Evolutionary conservation across 2,113 vertebrate species (phyloP), one percentile per base, ranked within the genome.

Genomic region (Poecilia latipinna): DNA sequence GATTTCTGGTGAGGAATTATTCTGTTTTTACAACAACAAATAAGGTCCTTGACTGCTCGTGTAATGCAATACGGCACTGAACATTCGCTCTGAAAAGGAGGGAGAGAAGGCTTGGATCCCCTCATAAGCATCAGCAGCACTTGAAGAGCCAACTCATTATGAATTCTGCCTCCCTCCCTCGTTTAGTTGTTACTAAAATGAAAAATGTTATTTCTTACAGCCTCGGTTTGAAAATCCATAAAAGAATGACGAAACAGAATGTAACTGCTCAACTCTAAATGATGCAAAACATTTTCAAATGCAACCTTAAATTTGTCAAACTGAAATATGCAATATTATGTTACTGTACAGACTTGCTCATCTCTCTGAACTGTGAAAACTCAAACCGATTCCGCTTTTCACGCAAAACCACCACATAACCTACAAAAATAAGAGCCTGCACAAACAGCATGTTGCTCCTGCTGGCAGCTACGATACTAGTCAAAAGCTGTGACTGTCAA

Each of bases 241-340:
- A 89, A 83, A 90, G 73, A 79, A 67, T 90, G 91, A 92, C 89
- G 88, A 90, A 92, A 91, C 77, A 75, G 73, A 79, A 74, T 65
- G 88, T 66, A 91, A 91, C 68, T 68, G 44, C 64, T 79, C 2
- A 3, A 81, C 60, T 68, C 39, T 26, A 35, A 61, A 67, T 29
- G 65, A 67, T 75, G 33, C 62, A 68, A 81, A 71, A 72, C 39
- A 42, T 78, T 74, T 86, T 57, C 72, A 37, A n/a, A 35, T 61
- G 8, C 26, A 39, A 63, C 37, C 68, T 29, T 8, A 68, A 71
- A 73, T 70, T 65, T 68, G 35, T 4, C 12, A 74, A 67, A 31
- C 77, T n/a, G 28, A 33, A 3, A 72, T 62, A 72, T 24, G 12
- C 28, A 69, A 57, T 32, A 68, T 71, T 29, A 26, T 28, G 15